phyloP scores from a whole-genome alignment of 2,888 invertebrate species.

The Nudaria mundana region DNA sequence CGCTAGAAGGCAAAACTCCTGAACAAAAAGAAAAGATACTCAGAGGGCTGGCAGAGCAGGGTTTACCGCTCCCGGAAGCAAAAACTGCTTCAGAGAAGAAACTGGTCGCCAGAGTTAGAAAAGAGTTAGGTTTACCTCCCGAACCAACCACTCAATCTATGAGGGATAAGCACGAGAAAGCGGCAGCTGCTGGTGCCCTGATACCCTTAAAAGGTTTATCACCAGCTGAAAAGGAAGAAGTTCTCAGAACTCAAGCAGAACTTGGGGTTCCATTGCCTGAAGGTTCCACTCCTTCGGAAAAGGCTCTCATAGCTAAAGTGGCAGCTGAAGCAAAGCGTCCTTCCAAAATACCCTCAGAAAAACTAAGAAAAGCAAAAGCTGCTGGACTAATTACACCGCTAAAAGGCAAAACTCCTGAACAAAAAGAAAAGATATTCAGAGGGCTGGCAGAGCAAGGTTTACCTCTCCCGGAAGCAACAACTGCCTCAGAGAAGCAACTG shows the following conservation, averaged over 20 bases:
- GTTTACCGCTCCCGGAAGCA: constrained; percentile 21
- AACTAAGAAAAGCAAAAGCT: constrained; percentile 21
- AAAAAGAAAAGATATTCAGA: constrained; percentile 10
- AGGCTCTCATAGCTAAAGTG: constrained; percentile 17
- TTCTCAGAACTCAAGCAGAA: constrained; percentile 17
- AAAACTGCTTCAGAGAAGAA: constrained; percentile 29
- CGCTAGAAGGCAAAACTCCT: constrained; percentile 22
- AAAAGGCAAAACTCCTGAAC: constrained; percentile 18
- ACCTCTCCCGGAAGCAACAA: constrained; percentile 4
- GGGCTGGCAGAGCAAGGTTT: constrained; percentile 3
- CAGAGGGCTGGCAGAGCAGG: constrained; percentile 14
- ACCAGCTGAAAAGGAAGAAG: constrained; percentile 23
- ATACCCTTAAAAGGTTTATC: constrained; percentile 27
- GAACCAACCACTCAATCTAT: constrained; percentile 28
- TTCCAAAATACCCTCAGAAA: neutral
- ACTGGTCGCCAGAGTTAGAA: constrained; percentile 34
- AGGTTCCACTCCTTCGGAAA: constrained; percentile 23
- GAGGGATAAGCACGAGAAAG: constrained; percentile 28
- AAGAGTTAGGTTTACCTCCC: constrained; percentile 37
- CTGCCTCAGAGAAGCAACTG: constrained; percentile 1
- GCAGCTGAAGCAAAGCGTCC: constrained; percentile 4
- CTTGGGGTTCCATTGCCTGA: constrained; percentile 19
- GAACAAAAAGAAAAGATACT: constrained; percentile 36
- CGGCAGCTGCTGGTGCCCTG: constrained; percentile 27
- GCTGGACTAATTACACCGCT: constrained; percentile 25